Evolutionary conservation across 2,113 vertebrate genomes (phyloP).

Genomic region (Dipodomys merriami): DNA sequence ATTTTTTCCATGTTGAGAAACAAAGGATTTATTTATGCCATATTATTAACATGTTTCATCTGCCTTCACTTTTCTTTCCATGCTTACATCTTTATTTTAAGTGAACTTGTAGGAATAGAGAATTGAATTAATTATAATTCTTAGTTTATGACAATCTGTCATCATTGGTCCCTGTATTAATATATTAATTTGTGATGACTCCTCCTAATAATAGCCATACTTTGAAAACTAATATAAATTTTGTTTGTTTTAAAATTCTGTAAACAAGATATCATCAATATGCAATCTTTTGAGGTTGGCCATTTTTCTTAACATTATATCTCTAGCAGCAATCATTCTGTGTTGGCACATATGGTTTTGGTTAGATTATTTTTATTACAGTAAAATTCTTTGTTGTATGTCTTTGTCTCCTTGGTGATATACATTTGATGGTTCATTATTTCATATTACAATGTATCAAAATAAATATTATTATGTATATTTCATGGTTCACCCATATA

Average conservation of each 20-base stretch:
- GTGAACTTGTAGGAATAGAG: not conserved
- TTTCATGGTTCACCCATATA: not conserved
- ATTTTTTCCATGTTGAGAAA: not conserved
- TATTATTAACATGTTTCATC: not conserved
- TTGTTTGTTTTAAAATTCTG: constrained; percentile 32
- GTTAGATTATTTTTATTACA: constrained; percentile 50
- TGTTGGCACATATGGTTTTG: not conserved
- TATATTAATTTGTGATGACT: not conserved
- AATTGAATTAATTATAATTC: not conserved
- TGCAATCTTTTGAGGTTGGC: not conserved
- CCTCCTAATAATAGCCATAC: not conserved
- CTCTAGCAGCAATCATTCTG: not conserved
- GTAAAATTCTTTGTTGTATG: constrained; percentile 13
- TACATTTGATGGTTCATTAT: constrained; percentile 26
- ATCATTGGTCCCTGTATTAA: not conserved
- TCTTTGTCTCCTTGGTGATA: constrained; percentile 30
- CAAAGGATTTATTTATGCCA: not conserved
- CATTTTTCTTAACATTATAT: constrained; percentile 6
- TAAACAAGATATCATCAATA: not conserved
- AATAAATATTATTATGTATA: not conserved
- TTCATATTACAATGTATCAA: not conserved
- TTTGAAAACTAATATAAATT: not conserved
- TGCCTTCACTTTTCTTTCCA: constrained; percentile 17
- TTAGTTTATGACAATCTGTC: not conserved
- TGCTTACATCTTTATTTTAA: not conserved